Percentiles rank a stretch among this genome's conserved stretches.
phyloP scores from a whole-genome alignment of 2,888 invertebrate genomes.

The Drosophila conformis region DNA sequence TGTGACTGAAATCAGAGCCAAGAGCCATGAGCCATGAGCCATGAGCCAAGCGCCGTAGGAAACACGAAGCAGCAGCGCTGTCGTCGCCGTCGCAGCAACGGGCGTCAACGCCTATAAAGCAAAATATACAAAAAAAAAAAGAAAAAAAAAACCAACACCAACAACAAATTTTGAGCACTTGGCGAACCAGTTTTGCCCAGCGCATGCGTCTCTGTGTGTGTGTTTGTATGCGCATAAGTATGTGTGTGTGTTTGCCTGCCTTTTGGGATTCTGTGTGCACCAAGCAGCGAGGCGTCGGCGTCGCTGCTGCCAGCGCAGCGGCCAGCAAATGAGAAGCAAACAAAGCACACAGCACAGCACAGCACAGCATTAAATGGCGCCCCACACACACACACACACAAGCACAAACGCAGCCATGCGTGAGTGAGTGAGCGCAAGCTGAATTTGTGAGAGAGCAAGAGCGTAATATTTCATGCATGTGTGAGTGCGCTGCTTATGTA shows the following conservation, averaged over 20 bases:
- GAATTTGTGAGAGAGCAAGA: constrained; percentile 45
- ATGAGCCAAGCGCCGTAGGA: constrained; percentile 65
- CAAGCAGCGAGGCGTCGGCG: constrained; percentile 52
- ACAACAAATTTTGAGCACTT: constrained; percentile 48
- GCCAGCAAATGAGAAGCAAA: constrained; percentile 68
- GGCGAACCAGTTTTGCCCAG: constrained; percentile 68
- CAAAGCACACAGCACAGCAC: constrained; percentile 29
- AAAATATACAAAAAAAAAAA: not conserved
- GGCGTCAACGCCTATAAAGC: constrained; percentile 61
- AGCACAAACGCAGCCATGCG: constrained; percentile 46
- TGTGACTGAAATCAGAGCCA: constrained; percentile 79
- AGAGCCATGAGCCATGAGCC: constrained; percentile 57
- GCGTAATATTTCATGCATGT: constrained; percentile 9
- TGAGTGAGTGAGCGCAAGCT: constrained; percentile 45
- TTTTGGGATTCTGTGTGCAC: constrained; percentile 69
- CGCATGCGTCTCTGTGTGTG: constrained; percentile 62
- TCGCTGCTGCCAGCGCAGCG: constrained; percentile 44
- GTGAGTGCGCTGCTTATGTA: constrained; percentile 39
- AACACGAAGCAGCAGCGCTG: constrained; percentile 53
- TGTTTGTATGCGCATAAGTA: constrained; percentile 2
- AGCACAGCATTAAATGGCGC: constrained; percentile 79
- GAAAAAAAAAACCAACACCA: constrained; percentile 24
- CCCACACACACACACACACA: constrained; percentile 62
- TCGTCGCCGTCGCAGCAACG: constrained; percentile 49
- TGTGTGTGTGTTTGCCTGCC: constrained; percentile 39